These are phyloP conservation scores for Bombus fervidus DNA, from an alignment of 1,140 invertebrate genomes.

Conservation along the genomic window DNA sequence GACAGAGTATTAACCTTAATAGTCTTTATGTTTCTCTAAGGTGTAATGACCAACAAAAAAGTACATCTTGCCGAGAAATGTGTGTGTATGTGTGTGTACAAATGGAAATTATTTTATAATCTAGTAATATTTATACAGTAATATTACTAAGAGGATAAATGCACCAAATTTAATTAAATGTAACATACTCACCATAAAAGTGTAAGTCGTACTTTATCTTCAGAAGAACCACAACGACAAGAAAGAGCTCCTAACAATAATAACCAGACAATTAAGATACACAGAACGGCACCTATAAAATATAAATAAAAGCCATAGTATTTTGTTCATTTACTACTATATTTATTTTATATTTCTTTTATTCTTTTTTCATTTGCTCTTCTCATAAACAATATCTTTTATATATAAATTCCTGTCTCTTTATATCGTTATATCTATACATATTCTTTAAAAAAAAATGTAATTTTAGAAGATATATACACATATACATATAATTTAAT, in stretches of 20 bases:
- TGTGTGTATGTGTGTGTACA: too few relatives aligned
- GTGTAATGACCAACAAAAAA: too few relatives aligned
- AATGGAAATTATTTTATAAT: too few relatives aligned
- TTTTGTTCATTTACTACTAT: neutral
- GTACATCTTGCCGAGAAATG: neutral
- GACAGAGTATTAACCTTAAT: too few relatives aligned
- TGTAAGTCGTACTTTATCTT: conserved; percentile 82
- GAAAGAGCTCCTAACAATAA: conserved; percentile 81
- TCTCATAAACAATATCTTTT: too few relatives aligned
- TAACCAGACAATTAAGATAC: conserved; percentile 80
- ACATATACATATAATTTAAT: neutral
- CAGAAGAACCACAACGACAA: conserved; percentile 83
- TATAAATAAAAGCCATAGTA: neutral
- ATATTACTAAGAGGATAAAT: too few relatives aligned
- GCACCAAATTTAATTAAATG: too few relatives aligned
- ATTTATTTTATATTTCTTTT: neutral
- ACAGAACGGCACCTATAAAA: conserved; percentile 76
- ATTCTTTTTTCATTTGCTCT: too few relatives aligned
- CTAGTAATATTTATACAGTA: too few relatives aligned
- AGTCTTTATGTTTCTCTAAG: too few relatives aligned
- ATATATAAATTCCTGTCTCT: too few relatives aligned
- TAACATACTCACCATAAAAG: conserved; percentile 78
- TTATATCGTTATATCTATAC: neutral
- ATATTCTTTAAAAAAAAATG: neutral
- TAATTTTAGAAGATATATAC: neutral